Conservation (phyloP, 2,888 invertebrate genomes). For the Craniophora ligustri region DNA sequence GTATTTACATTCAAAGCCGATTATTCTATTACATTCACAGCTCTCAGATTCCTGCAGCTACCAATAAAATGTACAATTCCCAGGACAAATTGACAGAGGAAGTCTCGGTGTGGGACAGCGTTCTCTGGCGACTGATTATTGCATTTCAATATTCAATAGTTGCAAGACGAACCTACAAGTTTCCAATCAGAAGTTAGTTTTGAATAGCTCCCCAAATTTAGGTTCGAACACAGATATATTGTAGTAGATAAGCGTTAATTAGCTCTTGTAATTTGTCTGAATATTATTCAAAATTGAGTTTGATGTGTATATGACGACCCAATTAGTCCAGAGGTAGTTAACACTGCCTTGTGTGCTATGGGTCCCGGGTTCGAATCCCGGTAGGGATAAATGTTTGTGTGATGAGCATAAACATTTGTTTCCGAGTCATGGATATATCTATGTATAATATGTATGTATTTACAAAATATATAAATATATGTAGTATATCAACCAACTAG, state of each 20-base stretch:
- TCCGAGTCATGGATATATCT: no score
- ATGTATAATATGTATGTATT: no score
- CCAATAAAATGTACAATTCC: constrained; percentile 61
- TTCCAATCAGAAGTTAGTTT: constrained; percentile 54
- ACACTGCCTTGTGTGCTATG: no score
- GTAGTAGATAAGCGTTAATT: constrained; percentile 9
- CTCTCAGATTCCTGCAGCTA: constrained; percentile 14
- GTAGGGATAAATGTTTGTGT: no score
- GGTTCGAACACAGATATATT: constrained; percentile 10
- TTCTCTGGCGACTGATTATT: constrained; percentile 57
- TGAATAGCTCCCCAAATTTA: constrained; percentile 32
- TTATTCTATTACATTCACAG: constrained; percentile 1
- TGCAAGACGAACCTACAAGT: constrained; percentile 51
- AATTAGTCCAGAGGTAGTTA: no score
- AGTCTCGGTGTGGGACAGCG: constrained; percentile 52
- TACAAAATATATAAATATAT: no score
- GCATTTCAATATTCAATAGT: constrained; percentile 62
- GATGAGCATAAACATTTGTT: no score
- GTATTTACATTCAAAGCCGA: not conserved
- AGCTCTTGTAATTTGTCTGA: constrained; percentile 10
- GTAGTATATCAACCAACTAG: no score
- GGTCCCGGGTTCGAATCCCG: no score
- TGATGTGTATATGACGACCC: not conserved
- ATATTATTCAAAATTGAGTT: not conserved
- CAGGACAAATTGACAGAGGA: constrained; percentile 69